Evolutionary conservation across 2,113 vertebrate genomes (phyloP).

Genomic region (Megaceryle torquata): DNA sequence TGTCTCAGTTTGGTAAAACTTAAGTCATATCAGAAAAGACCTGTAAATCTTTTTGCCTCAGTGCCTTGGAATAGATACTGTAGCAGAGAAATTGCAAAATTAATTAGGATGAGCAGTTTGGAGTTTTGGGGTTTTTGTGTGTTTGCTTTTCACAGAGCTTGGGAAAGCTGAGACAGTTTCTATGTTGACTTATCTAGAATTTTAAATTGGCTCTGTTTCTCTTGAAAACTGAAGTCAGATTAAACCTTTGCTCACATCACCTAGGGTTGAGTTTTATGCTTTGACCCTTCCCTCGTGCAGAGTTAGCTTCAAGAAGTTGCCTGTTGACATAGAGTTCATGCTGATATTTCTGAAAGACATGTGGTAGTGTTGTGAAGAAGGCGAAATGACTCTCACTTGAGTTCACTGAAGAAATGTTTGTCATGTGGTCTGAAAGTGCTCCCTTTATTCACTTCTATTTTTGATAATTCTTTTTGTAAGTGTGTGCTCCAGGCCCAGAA

Average conservation of each 20-base stretch:
- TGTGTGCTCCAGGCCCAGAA: neutral
- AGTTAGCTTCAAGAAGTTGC: neutral
- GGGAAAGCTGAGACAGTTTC: neutral
- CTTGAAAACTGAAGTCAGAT: neutral
- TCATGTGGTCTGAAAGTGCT: neutral
- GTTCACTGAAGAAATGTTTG: neutral
- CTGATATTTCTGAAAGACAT: neutral
- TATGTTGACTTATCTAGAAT: neutral
- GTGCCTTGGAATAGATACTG: neutral
- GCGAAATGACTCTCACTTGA: neutral
- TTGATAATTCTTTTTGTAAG: neutral
- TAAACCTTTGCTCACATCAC: neutral
- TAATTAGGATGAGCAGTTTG: neutral
- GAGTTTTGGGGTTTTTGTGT: neutral
- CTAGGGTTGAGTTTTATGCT: neutral
- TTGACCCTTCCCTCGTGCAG: neutral
- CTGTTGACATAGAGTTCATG: neutral
- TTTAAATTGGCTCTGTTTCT: neutral
- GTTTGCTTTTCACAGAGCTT: neutral
- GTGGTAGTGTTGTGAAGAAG: neutral
- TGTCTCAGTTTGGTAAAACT: neutral
- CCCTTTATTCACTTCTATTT: neutral
- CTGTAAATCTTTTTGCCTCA: neutral
- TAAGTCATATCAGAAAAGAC: neutral
- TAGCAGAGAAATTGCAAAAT: neutral